Base-by-base conservation (phyloP, 2,888 invertebrate genomes). In the Octonoba sinensis region DNA sequence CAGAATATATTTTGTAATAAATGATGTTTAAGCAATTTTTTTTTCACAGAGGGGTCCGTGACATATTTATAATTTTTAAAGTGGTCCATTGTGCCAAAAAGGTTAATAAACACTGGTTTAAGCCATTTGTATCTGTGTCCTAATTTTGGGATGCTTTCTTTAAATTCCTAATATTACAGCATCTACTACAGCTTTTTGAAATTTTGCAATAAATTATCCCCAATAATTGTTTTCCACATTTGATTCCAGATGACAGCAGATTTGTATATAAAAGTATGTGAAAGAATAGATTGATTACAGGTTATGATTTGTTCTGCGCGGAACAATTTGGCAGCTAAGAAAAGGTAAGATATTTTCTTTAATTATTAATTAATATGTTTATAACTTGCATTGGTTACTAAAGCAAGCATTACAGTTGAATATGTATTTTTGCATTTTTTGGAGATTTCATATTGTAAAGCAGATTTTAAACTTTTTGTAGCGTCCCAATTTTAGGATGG, bases 31-130 rank as follows among this genome's bases (percentile, higher is more conserved):
- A 54, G 59, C 56, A 67, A 82, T 75, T 67, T 57, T 83, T 65
- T 78, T 65, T 71, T 59, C 60, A 72, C 72, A 72, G 72, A 62
- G 72, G 72, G 64, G 62, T 72, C 72, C 72, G 51, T 72, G 64
- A 62, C 72, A 72, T 72, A 72, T 62, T 64, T 62, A 72, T 62
- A 72, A 72, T 72, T 72, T 72, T 72, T 72, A 72, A 72, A 72
- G 62, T 72, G 72, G 72, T 72, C 62, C 72, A 64, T 72, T 72
- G 72, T 72, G 72, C 72, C 72, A 71, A 71, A 71, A 71, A 71
- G 71, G 59, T 71, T 46, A 57, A 69, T 27, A 69, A 69, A 69
- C 44, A 57, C 57, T 57, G 57, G n/a, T n/a, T n/a, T n/a, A n/a
- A n/a, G n/a, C n/a, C n/a, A n/a, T n/a, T n/a, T n/a, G n/a, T n/a